phyloP scores from a whole-genome alignment of 2,113 vertebrate genomes.

The Chaetops frenatus region DNA sequence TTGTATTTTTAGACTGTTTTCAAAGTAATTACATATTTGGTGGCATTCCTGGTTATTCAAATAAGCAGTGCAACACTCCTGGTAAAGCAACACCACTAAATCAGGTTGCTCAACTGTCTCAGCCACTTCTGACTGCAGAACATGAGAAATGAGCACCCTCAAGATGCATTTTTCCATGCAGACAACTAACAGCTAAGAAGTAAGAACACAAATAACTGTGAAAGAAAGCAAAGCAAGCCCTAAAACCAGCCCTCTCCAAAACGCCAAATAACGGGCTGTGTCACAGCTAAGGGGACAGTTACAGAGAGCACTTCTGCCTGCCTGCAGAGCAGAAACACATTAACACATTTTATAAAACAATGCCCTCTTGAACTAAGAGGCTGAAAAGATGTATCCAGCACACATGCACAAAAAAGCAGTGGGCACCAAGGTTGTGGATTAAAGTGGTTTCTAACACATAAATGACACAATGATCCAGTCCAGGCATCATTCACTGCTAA shows the following conservation, averaged over 20 bases:
- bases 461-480: not conserved
- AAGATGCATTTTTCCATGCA: not conserved
- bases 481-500: not conserved
- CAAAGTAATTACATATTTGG: not conserved
- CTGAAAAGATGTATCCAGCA: conserved; percentile 26
- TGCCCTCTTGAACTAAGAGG: conserved; percentile 29
- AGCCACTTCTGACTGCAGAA: not conserved
- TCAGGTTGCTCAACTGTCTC: not conserved
- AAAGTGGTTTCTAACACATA: conserved; percentile 7
- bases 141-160: not conserved
- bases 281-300: not conserved
- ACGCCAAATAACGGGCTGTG: not conserved
- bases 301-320: not conserved
- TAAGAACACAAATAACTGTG: not conserved
- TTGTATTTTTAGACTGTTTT: not conserved
- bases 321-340: conserved; percentile 22
- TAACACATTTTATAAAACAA: conserved; percentile 28
- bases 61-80: not conserved
- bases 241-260: not conserved
- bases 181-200: conserved; percentile 14
- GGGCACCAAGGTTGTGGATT: not conserved
- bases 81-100: not conserved
- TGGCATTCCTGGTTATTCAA: conserved; percentile 1
- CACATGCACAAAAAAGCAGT: not conserved
- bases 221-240: not conserved